Conservation (phyloP, 2,797 vertebrate genomes). For the Nannoperca obscura region DNA sequence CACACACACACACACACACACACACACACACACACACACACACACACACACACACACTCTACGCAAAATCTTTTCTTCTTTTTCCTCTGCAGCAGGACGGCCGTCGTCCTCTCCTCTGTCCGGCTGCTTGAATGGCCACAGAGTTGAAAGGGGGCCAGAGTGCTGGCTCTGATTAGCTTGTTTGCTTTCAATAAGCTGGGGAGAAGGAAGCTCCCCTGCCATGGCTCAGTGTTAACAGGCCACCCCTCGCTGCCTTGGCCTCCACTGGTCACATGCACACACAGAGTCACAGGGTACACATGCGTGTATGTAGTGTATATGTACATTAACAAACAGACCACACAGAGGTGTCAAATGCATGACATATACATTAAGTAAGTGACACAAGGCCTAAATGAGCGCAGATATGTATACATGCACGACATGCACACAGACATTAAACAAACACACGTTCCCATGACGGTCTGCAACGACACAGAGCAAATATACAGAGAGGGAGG, state of each 20-base stretch:
- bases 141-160: conserved; percentile 70
- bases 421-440: conserved; percentile 39
- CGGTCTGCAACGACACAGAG: conserved; percentile 26
- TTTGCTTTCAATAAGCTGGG: conserved; percentile 83
- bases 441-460: conserved; percentile 47
- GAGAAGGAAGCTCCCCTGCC: conserved; percentile 83
- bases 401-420: neutral
- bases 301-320: conserved; percentile 3
- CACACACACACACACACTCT: neutral
- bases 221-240: conserved; percentile 74
- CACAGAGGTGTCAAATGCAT: conserved; percentile 8
- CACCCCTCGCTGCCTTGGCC: conserved; percentile 57
- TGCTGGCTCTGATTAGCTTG: conserved; percentile 85
- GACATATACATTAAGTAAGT: neutral
- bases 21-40: conserved; percentile 3
- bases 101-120: conserved; percentile 33
- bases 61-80: neutral
- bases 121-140: conserved; percentile 42
- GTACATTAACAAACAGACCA: neutral
- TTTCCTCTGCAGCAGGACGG: conserved; percentile 43
- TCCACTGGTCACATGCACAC: conserved; percentile 53
- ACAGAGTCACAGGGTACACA: conserved; percentile 22
- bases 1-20: conserved; percentile 9
- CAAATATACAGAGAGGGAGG: conserved; percentile 47
- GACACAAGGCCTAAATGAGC: conserved; percentile 14